Percentiles rank a stretch among this genome's conserved stretches.
phyloP scores from a whole-genome alignment of 2,113 vertebrate genomes.

The Galbula dea region DNA sequence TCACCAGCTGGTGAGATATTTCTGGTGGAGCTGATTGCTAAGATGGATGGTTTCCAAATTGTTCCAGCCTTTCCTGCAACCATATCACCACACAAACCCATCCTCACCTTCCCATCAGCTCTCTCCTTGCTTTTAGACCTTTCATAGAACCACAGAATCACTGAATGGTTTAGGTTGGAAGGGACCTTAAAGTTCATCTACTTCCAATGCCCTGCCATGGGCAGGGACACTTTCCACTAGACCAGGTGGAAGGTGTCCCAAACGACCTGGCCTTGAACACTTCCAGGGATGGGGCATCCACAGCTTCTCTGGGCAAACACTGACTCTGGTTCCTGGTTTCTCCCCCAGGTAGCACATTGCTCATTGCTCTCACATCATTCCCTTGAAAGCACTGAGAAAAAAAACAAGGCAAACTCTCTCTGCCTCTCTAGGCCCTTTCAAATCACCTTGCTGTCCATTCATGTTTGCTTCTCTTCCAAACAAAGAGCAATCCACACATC shows the following conservation, averaged over 20 bases:
- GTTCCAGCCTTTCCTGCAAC: background rate
- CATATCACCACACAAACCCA: background rate
- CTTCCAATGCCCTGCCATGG: no score
- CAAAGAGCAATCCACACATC: background rate
- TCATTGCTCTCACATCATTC: fast-evolving
- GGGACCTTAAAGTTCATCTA: no score
- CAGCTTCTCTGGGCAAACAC: no score
- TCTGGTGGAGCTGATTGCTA: background rate
- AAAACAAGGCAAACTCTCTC: background rate
- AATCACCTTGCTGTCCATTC: fast-evolving
- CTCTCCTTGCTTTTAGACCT: background rate
- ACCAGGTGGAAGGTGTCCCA: no score
- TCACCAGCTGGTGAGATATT: background rate
- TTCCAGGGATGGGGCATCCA: no score
- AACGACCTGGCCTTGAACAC: no score
- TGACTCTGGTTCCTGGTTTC: background rate
- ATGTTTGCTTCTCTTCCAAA: background rate
- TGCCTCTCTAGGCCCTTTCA: background rate
- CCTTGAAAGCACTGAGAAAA: background rate
- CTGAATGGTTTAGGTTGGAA: no score
- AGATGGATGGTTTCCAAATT: background rate
- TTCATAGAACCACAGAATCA: no score
- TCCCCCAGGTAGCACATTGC: background rate
- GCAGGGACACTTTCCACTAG: no score
- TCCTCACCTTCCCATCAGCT: background rate